Evolutionary conservation across 2,113 vertebrate genomes (phyloP).

Genomic region (Cercopithecus mona): DNA sequence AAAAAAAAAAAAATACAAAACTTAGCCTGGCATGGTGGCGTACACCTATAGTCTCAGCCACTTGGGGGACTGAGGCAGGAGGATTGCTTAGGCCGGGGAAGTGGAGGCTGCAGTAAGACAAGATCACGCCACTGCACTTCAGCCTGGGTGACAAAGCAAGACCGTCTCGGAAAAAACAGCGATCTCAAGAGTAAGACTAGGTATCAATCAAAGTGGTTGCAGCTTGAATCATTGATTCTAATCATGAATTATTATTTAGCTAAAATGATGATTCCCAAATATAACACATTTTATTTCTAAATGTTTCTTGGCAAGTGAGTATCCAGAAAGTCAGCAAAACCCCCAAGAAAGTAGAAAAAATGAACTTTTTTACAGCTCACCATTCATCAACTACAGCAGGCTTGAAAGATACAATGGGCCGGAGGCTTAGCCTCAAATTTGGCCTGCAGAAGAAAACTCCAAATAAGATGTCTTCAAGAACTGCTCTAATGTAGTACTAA

Average conservation of each 20-base stretch:
- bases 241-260: background rate
- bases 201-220: background rate
- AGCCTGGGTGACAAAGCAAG: no score
- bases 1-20: no score
- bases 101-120: no score
- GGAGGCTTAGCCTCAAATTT: background rate
- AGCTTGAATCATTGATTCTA: background rate
- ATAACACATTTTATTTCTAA: slow-evolving; percentile 51
- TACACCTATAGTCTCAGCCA: no score
- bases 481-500: background rate
- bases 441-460: slow-evolving; percentile 44
- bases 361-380: slow-evolving; percentile 45
- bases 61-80: no score
- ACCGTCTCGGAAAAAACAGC: background rate
- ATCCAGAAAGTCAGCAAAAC: slow-evolving; percentile 52
- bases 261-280: slow-evolving; percentile 45
- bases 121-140: no score
- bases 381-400: slow-evolving; percentile 45
- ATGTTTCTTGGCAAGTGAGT: slow-evolving; percentile 59
- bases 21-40: no score
- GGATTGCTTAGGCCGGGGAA: no score
- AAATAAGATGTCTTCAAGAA: slow-evolving; percentile 15
- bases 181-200: background rate
- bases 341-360: slow-evolving; percentile 57
- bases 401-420: background rate